Percentiles rank a stretch among this genome's conserved stretches.
phyloP scores from a whole-genome alignment of 2,888 invertebrate genomes.

The Drosophila maculinotata region DNA sequence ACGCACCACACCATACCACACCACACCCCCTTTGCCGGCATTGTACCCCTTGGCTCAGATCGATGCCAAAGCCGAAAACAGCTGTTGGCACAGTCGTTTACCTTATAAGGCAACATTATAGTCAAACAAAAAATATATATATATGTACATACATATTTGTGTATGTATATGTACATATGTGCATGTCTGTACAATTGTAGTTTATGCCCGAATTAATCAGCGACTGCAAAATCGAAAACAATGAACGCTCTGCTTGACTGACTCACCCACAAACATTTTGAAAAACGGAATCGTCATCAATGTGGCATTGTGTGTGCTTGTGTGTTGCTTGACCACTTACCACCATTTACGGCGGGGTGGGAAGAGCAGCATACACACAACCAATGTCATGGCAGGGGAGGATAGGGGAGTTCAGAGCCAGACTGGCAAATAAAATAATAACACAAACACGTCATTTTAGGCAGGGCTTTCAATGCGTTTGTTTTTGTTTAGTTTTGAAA shows the following conservation, averaged over 20 bases:
- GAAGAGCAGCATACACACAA: slow-evolving; percentile 7
- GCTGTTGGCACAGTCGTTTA: slow-evolving; percentile 39
- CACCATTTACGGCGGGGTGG: slow-evolving; percentile 36
- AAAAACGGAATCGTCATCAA: slow-evolving; percentile 56
- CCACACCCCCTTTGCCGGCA: slow-evolving; percentile 35
- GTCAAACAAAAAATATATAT: slow-evolving; percentile 17
- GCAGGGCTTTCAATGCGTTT: slow-evolving; percentile 53
- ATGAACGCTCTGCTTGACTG: slow-evolving; percentile 46
- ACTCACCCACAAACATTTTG: slow-evolving; percentile 63
- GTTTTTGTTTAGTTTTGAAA: slow-evolving; percentile 40
- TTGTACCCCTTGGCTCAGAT: slow-evolving; percentile 49
- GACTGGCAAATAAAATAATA: slow-evolving; percentile 12
- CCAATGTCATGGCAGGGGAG: slow-evolving; percentile 40
- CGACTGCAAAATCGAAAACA: slow-evolving; percentile 41
- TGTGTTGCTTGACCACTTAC: slow-evolving; percentile 32
- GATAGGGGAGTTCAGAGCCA: slow-evolving; percentile 4
- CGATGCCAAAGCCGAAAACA: slow-evolving; percentile 36
- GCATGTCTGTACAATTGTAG: slow-evolving; percentile 7
- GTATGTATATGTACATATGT: neutral
- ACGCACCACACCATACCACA: slow-evolving; percentile 28
- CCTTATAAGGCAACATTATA: slow-evolving; percentile 62
- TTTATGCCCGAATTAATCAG: slow-evolving; percentile 58
- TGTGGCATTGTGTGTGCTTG: slow-evolving; percentile 45
- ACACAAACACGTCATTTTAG: slow-evolving; percentile 49
- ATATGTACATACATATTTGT: neutral